phyloP scores from a whole-genome alignment of 2,113 vertebrate genomes.

The Sterna hirundo region DNA sequence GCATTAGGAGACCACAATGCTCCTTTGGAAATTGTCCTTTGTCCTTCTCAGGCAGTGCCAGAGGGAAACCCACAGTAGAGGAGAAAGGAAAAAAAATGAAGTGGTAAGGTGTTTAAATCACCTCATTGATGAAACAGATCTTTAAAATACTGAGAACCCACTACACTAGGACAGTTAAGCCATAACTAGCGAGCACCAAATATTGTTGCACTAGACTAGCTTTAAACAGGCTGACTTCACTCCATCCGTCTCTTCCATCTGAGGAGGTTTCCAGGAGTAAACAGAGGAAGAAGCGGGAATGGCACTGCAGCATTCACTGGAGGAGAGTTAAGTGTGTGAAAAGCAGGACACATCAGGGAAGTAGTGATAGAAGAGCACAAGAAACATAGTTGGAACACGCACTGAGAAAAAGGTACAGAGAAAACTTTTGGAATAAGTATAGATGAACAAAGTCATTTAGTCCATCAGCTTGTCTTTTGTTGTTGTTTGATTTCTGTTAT shows the following conservation, averaged over 20 bases:
- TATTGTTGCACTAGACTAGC: not conserved
- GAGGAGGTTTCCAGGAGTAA: not conserved
- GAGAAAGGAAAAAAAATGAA: not conserved
- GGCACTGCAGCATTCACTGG: not conserved
- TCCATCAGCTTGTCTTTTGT: not conserved
- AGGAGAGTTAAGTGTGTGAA: not conserved
- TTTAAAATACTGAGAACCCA: not conserved
- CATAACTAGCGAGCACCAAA: not conserved
- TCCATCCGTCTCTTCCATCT: not conserved
- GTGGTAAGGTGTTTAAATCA: not conserved
- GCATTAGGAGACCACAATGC: not conserved
- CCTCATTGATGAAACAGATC: not conserved
- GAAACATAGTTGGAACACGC: not conserved
- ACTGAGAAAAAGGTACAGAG: not conserved
- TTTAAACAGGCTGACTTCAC: not conserved
- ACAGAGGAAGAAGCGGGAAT: not conserved
- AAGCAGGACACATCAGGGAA: not conserved
- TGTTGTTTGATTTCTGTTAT: not conserved
- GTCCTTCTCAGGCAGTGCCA: not conserved
- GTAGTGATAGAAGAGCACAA: not conserved
- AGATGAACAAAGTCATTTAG: not conserved
- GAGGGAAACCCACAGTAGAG: not conserved
- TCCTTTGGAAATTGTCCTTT: not conserved
- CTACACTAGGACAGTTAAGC: not conserved
- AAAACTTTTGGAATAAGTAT: not conserved